Evolutionary conservation across 2,113 vertebrate genomes (phyloP).

Genomic region (Pluvialis apricaria): DNA sequence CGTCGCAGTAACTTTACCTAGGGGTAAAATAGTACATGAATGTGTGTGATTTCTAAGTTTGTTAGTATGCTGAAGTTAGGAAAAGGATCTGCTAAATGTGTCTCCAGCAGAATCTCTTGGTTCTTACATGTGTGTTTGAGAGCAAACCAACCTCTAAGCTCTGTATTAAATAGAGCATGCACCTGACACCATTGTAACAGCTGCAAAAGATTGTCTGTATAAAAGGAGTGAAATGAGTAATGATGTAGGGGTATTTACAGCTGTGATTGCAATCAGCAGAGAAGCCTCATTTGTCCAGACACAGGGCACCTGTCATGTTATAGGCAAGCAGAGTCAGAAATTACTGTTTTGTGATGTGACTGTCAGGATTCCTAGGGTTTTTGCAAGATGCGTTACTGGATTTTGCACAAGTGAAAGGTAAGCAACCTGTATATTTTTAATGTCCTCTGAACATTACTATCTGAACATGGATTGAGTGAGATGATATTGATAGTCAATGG

Average conservation of each 20-base stretch:
- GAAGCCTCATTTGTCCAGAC: background rate
- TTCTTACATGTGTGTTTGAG: background rate
- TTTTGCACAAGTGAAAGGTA: background rate
- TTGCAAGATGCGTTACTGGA: background rate
- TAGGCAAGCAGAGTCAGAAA: background rate
- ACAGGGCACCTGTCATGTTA: background rate
- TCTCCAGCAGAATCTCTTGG: background rate
- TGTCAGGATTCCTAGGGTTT: background rate
- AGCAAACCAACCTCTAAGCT: background rate
- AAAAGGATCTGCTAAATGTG: background rate
- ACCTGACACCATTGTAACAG: background rate
- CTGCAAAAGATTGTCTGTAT: background rate
- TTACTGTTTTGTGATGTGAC: background rate
- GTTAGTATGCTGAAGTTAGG: background rate
- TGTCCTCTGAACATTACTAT: background rate
- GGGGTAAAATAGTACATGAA: accelerated
- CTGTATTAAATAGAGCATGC: background rate
- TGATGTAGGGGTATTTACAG: background rate
- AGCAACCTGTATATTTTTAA: background rate
- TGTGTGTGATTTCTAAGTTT: accelerated
- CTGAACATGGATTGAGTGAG: accelerated
- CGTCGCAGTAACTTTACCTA: background rate
- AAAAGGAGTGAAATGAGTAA: background rate
- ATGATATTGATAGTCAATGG: accelerated
- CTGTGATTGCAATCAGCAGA: background rate